These are phyloP conservation scores for Epinotia ramella DNA, from an alignment of 2,888 invertebrate genomes.

Conservation along the genomic window DNA sequence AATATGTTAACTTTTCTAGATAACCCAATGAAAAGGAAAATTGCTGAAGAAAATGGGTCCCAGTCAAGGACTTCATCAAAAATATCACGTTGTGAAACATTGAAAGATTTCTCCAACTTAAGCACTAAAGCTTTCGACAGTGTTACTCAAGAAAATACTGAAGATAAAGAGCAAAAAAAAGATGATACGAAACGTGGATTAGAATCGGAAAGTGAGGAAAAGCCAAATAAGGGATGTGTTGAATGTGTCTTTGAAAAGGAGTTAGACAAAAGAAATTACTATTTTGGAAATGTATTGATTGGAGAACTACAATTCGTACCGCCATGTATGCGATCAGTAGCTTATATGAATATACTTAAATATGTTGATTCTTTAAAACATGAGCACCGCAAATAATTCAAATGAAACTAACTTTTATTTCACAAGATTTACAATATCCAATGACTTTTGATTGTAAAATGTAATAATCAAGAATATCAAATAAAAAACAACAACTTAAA, in stretches of 20 bases:
- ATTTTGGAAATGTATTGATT: slow-evolving; percentile 22
- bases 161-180: slow-evolving; percentile 1
- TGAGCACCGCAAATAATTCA: slow-evolving; percentile 8
- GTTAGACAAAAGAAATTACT: slow-evolving; percentile 19
- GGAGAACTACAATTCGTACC: slow-evolving; percentile 18
- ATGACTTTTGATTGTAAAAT: too few relatives aligned
- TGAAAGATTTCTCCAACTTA: neutral
- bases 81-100: slow-evolving; percentile 13
- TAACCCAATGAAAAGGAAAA: slow-evolving; percentile 13
- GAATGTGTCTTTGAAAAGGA: slow-evolving; percentile 21
- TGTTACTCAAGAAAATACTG: slow-evolving; percentile 8
- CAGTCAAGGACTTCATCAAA: slow-evolving; percentile 7
- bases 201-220: slow-evolving; percentile 17
- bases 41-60: slow-evolving; percentile 2
- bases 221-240: slow-evolving; percentile 13
- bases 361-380: slow-evolving; percentile 24
- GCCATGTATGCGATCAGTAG: slow-evolving; percentile 19
- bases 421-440: too few relatives aligned
- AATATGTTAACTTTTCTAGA: too few relatives aligned
- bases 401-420: slow-evolving; percentile 9
- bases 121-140: neutral
- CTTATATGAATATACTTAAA: slow-evolving; percentile 21
- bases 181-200: neutral
- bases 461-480: too few relatives aligned
- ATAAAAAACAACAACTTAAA: too few relatives aligned